Conservation (phyloP, 2,888 invertebrate genomes). For the Metalampra italica region DNA sequence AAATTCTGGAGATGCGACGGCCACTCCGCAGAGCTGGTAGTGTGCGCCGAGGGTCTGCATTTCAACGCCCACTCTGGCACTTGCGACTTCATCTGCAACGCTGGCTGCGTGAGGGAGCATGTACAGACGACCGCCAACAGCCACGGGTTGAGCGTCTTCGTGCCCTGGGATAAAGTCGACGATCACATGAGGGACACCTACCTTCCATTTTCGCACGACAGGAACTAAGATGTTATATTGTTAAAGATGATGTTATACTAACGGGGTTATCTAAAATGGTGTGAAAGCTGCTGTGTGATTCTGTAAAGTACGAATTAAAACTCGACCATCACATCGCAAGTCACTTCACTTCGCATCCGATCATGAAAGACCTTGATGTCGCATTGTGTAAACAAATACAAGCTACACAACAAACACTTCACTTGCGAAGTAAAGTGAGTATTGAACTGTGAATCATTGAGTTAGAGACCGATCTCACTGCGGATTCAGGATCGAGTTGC, state of each 20-base stretch:
- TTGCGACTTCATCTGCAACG: constrained; percentile 47
- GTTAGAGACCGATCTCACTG: no score
- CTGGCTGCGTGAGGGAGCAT: constrained; percentile 6
- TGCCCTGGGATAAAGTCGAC: constrained; percentile 15
- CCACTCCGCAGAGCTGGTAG: constrained; percentile 25
- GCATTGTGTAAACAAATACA: no score
- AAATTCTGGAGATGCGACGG: constrained; percentile 59
- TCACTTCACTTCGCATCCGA: no score
- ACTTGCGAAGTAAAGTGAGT: no score
- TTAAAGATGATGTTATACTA: not conserved
- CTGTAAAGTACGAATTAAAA: no score
- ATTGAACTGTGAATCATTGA: no score
- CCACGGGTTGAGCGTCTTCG: constrained; percentile 14
- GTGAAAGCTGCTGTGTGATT: no score
- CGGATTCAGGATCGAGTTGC: no score
- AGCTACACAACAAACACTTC: no score
- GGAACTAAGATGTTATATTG: not conserved
- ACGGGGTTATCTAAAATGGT: no score
- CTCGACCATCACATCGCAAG: no score
- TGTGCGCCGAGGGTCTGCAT: constrained; percentile 56
- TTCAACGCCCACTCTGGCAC: constrained; percentile 47
- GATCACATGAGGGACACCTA: constrained; percentile 5
- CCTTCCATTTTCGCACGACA: not conserved
- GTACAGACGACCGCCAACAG: constrained; percentile 7
- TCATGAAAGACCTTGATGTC: no score